Evolutionary conservation across 1,140 invertebrate genomes (phyloP).

Genomic region (Lineus longissimus): DNA sequence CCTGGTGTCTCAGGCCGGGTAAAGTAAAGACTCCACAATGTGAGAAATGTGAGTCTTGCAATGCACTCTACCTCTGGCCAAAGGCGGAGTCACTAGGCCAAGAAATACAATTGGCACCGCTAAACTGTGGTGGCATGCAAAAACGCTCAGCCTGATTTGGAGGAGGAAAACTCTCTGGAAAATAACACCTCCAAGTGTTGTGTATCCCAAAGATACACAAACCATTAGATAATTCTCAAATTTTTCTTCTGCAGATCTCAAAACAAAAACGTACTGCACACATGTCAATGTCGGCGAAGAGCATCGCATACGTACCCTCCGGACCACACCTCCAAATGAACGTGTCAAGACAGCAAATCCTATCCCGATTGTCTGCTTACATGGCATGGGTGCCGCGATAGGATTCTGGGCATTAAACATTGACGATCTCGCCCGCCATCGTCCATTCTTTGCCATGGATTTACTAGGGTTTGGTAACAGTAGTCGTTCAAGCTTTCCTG

Average conservation of each 20-base stretch:
- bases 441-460: constrained; percentile 92
- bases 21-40: too few relatives aligned
- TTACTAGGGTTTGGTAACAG: constrained; percentile 90
- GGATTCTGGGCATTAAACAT: constrained; percentile 87
- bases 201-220: too few relatives aligned
- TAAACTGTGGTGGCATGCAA: too few relatives aligned
- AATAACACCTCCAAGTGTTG: too few relatives aligned
- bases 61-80: too few relatives aligned
- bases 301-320: constrained; percentile 80
- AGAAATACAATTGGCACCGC: too few relatives aligned
- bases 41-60: too few relatives aligned
- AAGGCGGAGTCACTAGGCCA: too few relatives aligned
- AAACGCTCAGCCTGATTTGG: too few relatives aligned
- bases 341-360: constrained; percentile 1
- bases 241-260: constrained; percentile 56
- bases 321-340: constrained; percentile 66
- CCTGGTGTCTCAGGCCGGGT: too few relatives aligned
- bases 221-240: too few relatives aligned
- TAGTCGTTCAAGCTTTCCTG: constrained; percentile 78
- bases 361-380: constrained; percentile 78
- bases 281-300: constrained; percentile 81
- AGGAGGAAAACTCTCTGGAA: too few relatives aligned
- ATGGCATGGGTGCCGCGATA: constrained; percentile 88
- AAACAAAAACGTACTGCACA: constrained; percentile 69
- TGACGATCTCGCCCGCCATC: constrained; percentile 62